Conservation (phyloP, 2,888 invertebrate species). For the Marronus borbonicus region DNA sequence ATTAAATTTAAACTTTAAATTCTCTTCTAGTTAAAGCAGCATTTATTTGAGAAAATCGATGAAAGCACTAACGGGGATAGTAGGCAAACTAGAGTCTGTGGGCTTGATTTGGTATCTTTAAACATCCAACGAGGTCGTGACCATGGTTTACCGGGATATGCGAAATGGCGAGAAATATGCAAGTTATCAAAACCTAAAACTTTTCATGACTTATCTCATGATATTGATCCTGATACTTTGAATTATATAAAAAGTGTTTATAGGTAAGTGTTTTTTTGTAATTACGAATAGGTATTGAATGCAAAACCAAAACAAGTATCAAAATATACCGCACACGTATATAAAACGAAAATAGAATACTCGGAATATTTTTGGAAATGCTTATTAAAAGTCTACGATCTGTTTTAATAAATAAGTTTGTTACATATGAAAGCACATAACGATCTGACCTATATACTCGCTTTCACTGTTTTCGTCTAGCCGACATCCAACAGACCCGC, state of each 20-base stretch:
- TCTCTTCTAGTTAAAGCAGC: slow-evolving; percentile 76
- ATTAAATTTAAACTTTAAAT: not conserved
- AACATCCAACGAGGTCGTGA: slow-evolving; percentile 93
- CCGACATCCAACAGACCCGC: no score
- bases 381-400: slow-evolving; percentile 34
- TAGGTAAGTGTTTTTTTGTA: slow-evolving; percentile 69
- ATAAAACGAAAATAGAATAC: slow-evolving; percentile 24
- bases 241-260: slow-evolving; percentile 78
- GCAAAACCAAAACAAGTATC: slow-evolving; percentile 8
- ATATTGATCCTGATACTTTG: slow-evolving; percentile 79
- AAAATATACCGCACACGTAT: slow-evolving; percentile 8
- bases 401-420: slow-evolving; percentile 25
- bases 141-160: slow-evolving; percentile 88
- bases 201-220: slow-evolving; percentile 77
- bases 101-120: slow-evolving; percentile 88
- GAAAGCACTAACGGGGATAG: slow-evolving; percentile 13
- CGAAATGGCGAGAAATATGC: slow-evolving; percentile 84
- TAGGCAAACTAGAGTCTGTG: slow-evolving; percentile 72
- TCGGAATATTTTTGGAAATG: slow-evolving; percentile 34
- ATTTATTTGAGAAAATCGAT: slow-evolving; percentile 76
- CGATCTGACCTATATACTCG: slow-evolving; percentile 27
- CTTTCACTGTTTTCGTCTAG: slow-evolving; percentile 8
- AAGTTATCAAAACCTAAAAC: slow-evolving; percentile 75
- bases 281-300: not conserved
- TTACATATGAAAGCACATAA: slow-evolving; percentile 1